These are phyloP conservation scores for Dyspetes luteomarginatus DNA, from an alignment of 2,888 invertebrate genomes.

Conservation along the genomic window DNA sequence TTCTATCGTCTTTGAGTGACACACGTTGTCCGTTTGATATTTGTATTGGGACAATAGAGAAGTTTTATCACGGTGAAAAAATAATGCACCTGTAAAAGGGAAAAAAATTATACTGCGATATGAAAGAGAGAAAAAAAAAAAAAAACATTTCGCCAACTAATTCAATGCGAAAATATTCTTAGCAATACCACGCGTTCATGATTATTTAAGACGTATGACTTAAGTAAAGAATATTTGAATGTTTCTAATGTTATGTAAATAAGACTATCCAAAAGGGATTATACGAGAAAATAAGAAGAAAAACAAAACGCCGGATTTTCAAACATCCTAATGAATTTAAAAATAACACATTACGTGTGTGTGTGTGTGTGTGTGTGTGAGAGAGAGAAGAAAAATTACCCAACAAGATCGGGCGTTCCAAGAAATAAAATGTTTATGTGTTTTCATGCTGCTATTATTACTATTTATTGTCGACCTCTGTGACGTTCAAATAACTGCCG, in stretches of 20 bases:
- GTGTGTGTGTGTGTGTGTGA: conserved; percentile 7
- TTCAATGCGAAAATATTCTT: conserved; percentile 52
- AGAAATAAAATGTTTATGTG: conserved; percentile 77
- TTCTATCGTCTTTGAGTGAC: conserved; percentile 59
- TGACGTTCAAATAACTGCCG: neutral
- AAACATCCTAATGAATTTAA: conserved; percentile 41
- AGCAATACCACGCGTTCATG: conserved; percentile 75
- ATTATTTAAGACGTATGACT: conserved; percentile 73
- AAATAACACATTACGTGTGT: neutral
- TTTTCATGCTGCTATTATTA: conserved; percentile 67
- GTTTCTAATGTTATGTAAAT: conserved; percentile 81
- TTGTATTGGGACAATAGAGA: conserved; percentile 22
- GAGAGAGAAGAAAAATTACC: too few species aligned
- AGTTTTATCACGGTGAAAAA: conserved; percentile 46
- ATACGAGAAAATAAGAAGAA: conserved; percentile 53
- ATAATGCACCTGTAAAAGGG: too few species aligned
- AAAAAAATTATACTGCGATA: conserved; percentile 20
- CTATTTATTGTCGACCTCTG: neutral
- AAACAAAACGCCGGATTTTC: conserved; percentile 52
- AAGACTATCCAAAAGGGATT: conserved; percentile 70
- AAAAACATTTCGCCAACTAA: conserved; percentile 36
- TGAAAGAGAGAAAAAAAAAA: conserved; percentile 30
- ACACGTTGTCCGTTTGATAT: conserved; percentile 52
- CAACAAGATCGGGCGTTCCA: conserved; percentile 42
- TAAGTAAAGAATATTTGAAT: conserved; percentile 75